phyloP scores from a whole-genome alignment of 1,140 invertebrate species.

The Caerostris extrusa region DNA sequence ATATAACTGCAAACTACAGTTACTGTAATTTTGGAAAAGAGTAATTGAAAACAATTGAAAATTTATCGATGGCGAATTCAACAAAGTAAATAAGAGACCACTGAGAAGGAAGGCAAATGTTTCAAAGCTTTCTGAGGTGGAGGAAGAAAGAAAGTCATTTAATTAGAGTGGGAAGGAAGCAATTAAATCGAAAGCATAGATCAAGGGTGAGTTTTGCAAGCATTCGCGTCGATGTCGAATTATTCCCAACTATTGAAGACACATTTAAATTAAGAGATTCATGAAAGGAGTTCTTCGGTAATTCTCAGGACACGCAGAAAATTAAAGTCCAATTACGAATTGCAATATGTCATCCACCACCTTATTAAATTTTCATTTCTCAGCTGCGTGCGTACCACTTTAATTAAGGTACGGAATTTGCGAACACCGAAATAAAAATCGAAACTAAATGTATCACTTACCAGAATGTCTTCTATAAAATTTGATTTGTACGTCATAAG shows the following conservation, averaged over 20 bases:
- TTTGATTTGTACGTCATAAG: no score
- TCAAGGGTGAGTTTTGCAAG: slow-evolving; percentile 12
- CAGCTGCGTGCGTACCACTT: no score
- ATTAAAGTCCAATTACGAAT: slow-evolving; percentile 16
- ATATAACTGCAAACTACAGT: slow-evolving; percentile 46
- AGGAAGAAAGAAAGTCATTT: slow-evolving; percentile 37
- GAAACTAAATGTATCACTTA: no score
- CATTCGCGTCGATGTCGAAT: slow-evolving; percentile 11
- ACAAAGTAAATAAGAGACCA: background rate
- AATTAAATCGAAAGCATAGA: slow-evolving; percentile 60
- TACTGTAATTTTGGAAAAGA: background rate
- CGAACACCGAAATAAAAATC: no score
- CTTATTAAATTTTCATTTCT: slow-evolving; percentile 43
- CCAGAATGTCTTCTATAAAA: no score
- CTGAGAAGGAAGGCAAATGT: background rate
- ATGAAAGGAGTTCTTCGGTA: slow-evolving; percentile 1
- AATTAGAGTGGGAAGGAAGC: slow-evolving; percentile 42
- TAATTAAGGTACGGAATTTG: no score
- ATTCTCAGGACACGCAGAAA: background rate
- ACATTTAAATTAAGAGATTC: slow-evolving; percentile 54
- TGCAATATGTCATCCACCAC: slow-evolving; percentile 39
- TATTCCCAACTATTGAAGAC: background rate
- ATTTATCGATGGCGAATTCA: slow-evolving; percentile 51
- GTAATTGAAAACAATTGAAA: slow-evolving; percentile 63
- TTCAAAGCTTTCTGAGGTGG: background rate